Evolutionary conservation across 1,140 invertebrate genomes (phyloP), one percentile per base, ranked within the genome.

Genomic region (Lepidurus packardi): DNA sequence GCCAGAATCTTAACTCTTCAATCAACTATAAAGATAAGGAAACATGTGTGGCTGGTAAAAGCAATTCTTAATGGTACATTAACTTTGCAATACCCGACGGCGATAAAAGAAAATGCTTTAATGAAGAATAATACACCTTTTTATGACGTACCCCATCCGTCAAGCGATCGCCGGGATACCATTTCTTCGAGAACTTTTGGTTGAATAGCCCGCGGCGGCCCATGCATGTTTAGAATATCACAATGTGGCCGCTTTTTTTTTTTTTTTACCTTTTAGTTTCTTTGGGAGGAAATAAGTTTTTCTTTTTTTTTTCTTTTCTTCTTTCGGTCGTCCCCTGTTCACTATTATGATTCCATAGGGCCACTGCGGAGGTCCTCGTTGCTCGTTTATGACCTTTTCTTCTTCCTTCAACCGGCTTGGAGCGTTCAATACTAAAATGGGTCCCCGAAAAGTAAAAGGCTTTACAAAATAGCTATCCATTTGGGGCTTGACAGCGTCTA

Each of bases 61-160:
- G 53, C 53, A 65, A 65, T 65, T 65, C 53, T 65, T 65, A 65
- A 65, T 65, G 53, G 53, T 65, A 65, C 53, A 65, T 65, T 65
- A 65, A 65, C 53, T 65, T 65, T 21, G 53, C 53, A n/a, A 65
- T 65, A 65, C 53, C 53, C 21, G 53, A 65, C 21, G 53, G 53
- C 53, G 53, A 65, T 65, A 65, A 65, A 7, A n/a, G 21, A 21
- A 65, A 65, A 65, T 65, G 53, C 53, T 65, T 65, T 65, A 65
- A 65, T 65, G 53, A 65, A 65, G 53, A 65, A 65, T 65, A 65
- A 65, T 65, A 65, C 53, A 21, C 53, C 53, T 65, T 65, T 34
- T 65, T 65, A 65, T 65, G 53, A 65, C 53, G 53, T n/a, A 65
- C 53, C 53, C 21, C 53, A 65, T 65, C 53, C 53, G 53, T 65